Evolutionary conservation across 1,140 invertebrate genomes (phyloP).

Genomic region (Drosophila repleta): DNA sequence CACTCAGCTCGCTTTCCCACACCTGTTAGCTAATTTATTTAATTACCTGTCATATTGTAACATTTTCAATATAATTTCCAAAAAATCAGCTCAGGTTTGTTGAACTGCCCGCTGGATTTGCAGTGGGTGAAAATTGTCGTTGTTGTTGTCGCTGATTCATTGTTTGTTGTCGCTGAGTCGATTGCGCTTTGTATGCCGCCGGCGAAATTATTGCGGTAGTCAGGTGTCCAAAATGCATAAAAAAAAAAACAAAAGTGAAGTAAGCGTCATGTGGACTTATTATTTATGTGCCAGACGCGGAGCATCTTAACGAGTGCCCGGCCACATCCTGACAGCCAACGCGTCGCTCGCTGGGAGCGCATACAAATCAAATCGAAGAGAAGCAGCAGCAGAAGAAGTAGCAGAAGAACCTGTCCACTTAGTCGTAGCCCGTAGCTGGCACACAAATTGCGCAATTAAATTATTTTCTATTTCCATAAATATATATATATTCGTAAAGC

Average conservation of each 20-base stretch:
- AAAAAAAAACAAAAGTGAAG: constrained; percentile 2
- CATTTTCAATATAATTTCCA: constrained; percentile 43
- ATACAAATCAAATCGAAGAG: constrained; percentile 45
- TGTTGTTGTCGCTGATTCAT: constrained; percentile 33
- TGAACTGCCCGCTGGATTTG: constrained; percentile 70
- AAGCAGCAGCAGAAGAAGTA: too few relatives aligned
- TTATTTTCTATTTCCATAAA: constrained; percentile 42
- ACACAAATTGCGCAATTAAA: constrained; percentile 57
- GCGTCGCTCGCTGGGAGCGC: constrained; percentile 30
- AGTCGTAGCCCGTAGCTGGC: constrained; percentile 12
- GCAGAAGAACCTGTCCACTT: constrained; percentile 46
- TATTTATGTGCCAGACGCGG: constrained; percentile 54
- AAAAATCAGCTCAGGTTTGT: constrained; percentile 49
- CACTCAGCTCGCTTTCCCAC: constrained; percentile 37
- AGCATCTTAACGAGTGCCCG: constrained; percentile 60
- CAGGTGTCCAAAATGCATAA: constrained; percentile 51
- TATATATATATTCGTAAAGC: constrained; percentile 24
- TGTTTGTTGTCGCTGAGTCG: constrained; percentile 52
- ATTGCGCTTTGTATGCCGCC: constrained; percentile 69
- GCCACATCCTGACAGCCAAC: constrained; percentile 55
- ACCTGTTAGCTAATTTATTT: constrained; percentile 69
- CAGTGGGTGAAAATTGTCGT: constrained; percentile 70
- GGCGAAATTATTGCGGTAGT: constrained; percentile 60
- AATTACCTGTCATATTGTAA: constrained; percentile 60
- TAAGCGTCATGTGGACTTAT: constrained; percentile 38